Evolutionary conservation across 2,888 invertebrate species (phyloP).

Genomic region (Ochropacha duplaris): DNA sequence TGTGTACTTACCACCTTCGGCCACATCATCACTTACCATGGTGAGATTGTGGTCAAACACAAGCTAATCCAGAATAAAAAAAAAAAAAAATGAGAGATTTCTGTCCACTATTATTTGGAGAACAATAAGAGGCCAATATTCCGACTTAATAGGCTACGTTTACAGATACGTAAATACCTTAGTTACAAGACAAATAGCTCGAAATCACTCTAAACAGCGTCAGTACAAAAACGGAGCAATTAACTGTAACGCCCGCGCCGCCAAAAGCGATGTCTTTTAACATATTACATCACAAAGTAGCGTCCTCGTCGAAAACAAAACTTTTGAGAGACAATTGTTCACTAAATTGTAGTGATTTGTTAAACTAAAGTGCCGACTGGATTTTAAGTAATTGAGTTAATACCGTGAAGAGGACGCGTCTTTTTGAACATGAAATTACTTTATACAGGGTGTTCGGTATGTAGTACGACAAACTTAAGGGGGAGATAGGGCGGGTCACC

Average conservation of each 20-base stretch:
- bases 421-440: conserved; percentile 6
- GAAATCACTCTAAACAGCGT: conserved; percentile 1
- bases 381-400: conserved; percentile 22
- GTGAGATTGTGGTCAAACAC: not conserved
- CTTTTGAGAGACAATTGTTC: conserved; percentile 31
- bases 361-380: conserved; percentile 15
- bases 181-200: not conserved
- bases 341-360: conserved; percentile 34
- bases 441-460: no score
- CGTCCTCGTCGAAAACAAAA: conserved; percentile 12
- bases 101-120: not conserved
- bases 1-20: no score
- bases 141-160: not conserved
- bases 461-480: no score
- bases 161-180: not conserved
- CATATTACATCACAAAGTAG: conserved; percentile 13
- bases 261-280: conserved; percentile 2
- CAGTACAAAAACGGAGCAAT: conserved; percentile 18
- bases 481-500: no score
- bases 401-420: conserved; percentile 9
- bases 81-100: not conserved
- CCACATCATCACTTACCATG: no score
- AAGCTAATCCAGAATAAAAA: no score
- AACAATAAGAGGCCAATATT: not conserved
- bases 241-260: not conserved